A percentile compares a stretch with the other conserved stretches of the same genome.
Evolutionary conservation across 2,113 vertebrate genomes (phyloP).

Genomic region (Globicephala melas): DNA sequence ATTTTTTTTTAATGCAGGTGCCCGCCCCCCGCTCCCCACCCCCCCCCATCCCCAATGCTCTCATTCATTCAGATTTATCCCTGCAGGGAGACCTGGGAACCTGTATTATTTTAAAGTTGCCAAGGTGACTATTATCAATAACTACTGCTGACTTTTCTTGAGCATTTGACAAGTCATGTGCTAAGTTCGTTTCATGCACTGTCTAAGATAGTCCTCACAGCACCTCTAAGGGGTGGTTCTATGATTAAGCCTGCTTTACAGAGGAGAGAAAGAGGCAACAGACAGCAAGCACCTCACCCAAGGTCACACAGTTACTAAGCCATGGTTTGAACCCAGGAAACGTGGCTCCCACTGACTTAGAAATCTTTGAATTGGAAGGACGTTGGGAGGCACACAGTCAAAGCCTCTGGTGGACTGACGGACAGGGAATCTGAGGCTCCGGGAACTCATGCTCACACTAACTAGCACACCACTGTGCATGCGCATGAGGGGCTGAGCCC

Average conservation of each 20-base stretch:
- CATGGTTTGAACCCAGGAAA: background rate
- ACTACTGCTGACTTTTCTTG: background rate
- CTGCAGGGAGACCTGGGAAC: background rate
- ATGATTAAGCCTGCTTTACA: background rate
- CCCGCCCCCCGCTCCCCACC: background rate
- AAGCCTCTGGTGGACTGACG: background rate
- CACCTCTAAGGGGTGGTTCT: background rate
- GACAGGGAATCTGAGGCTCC: background rate
- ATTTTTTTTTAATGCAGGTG: background rate
- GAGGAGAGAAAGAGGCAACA: background rate
- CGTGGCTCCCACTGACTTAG: background rate
- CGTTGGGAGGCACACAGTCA: background rate
- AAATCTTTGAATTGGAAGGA: background rate
- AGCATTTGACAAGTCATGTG: background rate
- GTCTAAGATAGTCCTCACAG: background rate
- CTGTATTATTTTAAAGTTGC: background rate
- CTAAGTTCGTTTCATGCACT: background rate
- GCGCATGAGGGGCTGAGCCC: too few species aligned
- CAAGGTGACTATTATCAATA: background rate
- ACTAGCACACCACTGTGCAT: accelerated
- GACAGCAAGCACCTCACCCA: background rate
- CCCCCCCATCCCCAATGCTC: background rate
- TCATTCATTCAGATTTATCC: background rate
- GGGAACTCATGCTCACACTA: background rate
- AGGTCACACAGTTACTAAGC: background rate